Conservation (phyloP, 2,113 vertebrate species). For the Micronycteris hirsuta region DNA sequence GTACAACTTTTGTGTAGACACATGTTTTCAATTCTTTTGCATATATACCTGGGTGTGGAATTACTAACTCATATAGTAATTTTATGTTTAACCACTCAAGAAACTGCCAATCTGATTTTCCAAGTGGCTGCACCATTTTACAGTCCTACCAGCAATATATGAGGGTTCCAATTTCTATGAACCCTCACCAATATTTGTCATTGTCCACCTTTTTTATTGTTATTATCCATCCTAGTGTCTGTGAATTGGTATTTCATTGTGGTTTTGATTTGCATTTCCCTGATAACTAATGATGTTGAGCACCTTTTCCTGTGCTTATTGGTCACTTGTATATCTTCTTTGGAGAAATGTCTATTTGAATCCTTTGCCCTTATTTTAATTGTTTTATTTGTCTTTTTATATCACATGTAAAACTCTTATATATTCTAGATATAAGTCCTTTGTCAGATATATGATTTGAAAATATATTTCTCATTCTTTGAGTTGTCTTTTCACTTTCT, state of each 20-base stretch:
- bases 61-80: neutral
- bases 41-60: neutral
- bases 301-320: neutral
- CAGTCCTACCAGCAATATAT: neutral
- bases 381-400: neutral
- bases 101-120: neutral
- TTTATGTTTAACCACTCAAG: neutral
- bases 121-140: neutral
- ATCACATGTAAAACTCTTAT: neutral
- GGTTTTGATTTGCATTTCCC: neutral
- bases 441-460: neutral
- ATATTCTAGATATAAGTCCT: neutral
- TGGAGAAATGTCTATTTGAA: neutral
- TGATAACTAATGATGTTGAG: neutral
- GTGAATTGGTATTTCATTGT: neutral
- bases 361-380: neutral
- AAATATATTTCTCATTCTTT: neutral
- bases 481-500: neutral
- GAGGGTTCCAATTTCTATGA: neutral
- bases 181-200: neutral
- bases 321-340: neutral
- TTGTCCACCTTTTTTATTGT: neutral
- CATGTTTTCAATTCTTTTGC: neutral
- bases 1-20: neutral
- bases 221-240: neutral